A percentile compares a stretch with the other conserved stretches of the same genome.
phyloP scores from a whole-genome alignment of 2,113 vertebrate genomes.

The Pseudolaguvia tuberculata region DNA sequence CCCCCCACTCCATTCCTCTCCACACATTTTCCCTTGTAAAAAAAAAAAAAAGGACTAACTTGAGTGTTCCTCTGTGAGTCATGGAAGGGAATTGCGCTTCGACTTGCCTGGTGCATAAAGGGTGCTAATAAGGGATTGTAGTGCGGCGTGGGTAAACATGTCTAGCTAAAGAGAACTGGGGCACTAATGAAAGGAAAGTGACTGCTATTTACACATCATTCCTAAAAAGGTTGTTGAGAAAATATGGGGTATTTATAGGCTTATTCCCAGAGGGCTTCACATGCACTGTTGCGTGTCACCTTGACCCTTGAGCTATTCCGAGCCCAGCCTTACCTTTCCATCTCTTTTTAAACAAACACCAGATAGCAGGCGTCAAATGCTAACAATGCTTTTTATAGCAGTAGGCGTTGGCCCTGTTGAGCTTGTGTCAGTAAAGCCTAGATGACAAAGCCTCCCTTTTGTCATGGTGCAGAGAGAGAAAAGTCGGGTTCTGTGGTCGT shows the following conservation, averaged over 20 bases:
- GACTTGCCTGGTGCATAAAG: constrained; percentile 35
- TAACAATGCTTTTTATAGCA: constrained; percentile 24
- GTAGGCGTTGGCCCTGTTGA: constrained; percentile 10
- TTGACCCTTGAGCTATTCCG: constrained; percentile 1
- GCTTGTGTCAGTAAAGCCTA: constrained; percentile 33
- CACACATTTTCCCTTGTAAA: constrained; percentile 37
- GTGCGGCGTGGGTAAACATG: constrained; percentile 28
- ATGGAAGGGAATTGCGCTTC: constrained; percentile 29
- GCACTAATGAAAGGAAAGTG: constrained; percentile 16
- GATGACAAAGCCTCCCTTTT: constrained; percentile 10
- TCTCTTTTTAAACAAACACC: constrained; percentile 38
- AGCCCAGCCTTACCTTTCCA: constrained; percentile 26
- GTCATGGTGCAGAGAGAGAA: constrained; percentile 19
- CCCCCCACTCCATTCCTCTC: background rate
- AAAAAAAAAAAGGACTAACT: constrained; percentile 26
- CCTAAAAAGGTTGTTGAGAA: background rate
- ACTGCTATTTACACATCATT: background rate
- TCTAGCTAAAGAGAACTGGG: constrained; percentile 11
- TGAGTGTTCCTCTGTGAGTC: constrained; percentile 37
- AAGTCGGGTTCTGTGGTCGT: background rate
- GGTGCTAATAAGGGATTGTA: constrained; percentile 33
- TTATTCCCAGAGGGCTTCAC: background rate
- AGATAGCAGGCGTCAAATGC: constrained; percentile 16
- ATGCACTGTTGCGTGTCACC: constrained; percentile 13
- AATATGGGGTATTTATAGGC: constrained; percentile 15